phyloP scores from a whole-genome alignment of 2,888 invertebrate genomes.

The Masnerella sp. region DNA sequence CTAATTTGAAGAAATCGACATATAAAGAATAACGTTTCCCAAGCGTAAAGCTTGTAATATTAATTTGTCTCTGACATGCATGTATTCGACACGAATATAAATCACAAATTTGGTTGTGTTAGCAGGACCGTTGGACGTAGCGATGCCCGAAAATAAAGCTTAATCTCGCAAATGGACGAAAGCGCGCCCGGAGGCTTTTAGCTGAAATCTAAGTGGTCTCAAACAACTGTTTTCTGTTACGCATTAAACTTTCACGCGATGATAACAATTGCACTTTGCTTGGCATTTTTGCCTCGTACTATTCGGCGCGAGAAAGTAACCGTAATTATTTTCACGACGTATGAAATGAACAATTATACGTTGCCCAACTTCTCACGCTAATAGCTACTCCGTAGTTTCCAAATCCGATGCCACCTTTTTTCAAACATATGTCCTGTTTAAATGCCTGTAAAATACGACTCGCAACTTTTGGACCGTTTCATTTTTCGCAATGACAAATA shows the following conservation, averaged over 20 bases:
- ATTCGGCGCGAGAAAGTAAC: conserved; percentile 43
- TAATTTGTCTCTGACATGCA: conserved; percentile 42
- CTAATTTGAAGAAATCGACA: no score
- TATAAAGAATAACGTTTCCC: conserved; percentile 22
- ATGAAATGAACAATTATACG: conserved; percentile 47
- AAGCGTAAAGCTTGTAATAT: conserved; percentile 28
- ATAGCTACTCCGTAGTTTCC: conserved; percentile 27
- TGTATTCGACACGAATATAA: conserved; percentile 51
- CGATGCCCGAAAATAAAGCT: conserved; percentile 59
- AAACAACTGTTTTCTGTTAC: conserved; percentile 61
- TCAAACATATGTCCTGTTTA: conserved; percentile 18
- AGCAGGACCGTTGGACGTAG: conserved; percentile 39
- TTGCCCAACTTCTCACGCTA: conserved; percentile 34
- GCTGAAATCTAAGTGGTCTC: conserved; percentile 65
- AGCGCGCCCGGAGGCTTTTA: conserved; percentile 64
- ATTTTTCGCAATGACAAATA: no score
- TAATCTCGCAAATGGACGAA: conserved; percentile 61
- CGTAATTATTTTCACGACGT: conserved; percentile 45
- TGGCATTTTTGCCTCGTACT: conserved; percentile 50
- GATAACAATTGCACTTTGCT: conserved; percentile 55
- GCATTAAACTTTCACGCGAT: conserved; percentile 60
- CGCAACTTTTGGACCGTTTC: not conserved
- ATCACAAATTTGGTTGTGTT: conserved; percentile 49
- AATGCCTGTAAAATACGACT: conserved; percentile 16
- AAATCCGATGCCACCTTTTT: conserved; percentile 30